These are phyloP conservation scores for Acanthosoma haemorrhoidale DNA, from an alignment of 2,888 invertebrate species.

Conservation along the genomic window DNA sequence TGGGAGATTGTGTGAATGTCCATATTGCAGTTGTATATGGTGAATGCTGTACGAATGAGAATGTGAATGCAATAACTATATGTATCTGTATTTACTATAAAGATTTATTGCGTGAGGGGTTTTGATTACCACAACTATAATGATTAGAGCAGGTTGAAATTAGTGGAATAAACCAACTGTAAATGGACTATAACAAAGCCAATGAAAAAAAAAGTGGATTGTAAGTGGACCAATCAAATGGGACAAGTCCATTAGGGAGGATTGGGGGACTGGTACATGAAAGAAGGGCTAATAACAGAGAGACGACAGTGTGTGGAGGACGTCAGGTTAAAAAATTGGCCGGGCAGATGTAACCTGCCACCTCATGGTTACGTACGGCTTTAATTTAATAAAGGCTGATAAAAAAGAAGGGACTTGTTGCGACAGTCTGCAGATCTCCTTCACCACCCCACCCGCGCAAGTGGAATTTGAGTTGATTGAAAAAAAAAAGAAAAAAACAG, in stretches of 20 bases:
- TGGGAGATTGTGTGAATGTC: too few species aligned
- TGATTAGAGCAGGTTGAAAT: too few species aligned
- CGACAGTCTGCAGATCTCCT: constrained; percentile 9
- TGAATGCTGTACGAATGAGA: too few species aligned
- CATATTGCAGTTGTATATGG: too few species aligned
- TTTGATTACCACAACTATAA: too few species aligned
- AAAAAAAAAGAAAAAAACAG: background rate
- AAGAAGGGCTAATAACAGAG: background rate
- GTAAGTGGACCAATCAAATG: background rate
- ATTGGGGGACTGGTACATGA: background rate
- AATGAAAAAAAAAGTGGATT: background rate
- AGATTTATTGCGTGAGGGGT: too few species aligned
- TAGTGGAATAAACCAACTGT: too few species aligned
- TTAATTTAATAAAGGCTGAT: constrained; percentile 17
- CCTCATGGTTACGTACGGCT: too few species aligned
- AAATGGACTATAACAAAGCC: too few species aligned
- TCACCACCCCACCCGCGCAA: background rate
- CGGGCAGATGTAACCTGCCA: background rate
- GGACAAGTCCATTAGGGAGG: background rate
- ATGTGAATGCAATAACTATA: too few species aligned
- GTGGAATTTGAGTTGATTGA: constrained; percentile 24
- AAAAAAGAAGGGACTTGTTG: constrained; percentile 20
- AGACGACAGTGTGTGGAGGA: background rate
- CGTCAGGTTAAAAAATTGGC: constrained; percentile 3
- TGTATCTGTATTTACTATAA: too few species aligned